Percentiles rank a stretch among this genome's conserved stretches.
Evolutionary conservation across 2,113 vertebrate genomes (phyloP).

Genomic region (Lamprotornis superbus): DNA sequence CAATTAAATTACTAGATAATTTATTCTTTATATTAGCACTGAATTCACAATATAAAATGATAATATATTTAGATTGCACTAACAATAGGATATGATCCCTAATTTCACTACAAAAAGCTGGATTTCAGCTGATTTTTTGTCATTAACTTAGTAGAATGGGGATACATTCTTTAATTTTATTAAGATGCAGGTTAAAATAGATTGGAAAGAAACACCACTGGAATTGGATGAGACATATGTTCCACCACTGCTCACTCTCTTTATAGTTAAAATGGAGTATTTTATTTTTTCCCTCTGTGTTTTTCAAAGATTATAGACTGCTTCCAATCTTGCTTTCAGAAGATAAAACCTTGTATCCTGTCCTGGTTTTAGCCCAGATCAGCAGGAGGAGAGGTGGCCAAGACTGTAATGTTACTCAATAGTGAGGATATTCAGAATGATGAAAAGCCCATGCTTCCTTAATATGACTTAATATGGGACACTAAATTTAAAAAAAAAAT

Average conservation of each 20-base stretch:
- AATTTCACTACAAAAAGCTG: not conserved
- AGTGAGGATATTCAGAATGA: not conserved
- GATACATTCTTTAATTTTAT: not conserved
- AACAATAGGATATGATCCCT: not conserved
- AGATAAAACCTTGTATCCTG: not conserved
- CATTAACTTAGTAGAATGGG: not conserved
- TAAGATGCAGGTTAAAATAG: not conserved
- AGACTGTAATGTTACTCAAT: not conserved
- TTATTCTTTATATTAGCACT: not conserved
- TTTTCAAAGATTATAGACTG: not conserved
- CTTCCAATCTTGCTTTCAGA: not conserved
- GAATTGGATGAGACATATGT: not conserved
- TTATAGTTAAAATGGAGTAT: not conserved
- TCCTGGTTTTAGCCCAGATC: not conserved
- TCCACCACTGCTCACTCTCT: not conserved
- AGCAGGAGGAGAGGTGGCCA: fast-evolving
- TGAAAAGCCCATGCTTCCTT: not conserved
- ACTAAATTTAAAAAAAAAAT: not conserved
- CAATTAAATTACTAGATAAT: not conserved
- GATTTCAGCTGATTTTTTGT: not conserved
- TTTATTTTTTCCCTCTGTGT: fast-evolving
- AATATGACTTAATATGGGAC: not conserved
- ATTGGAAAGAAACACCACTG: fast-evolving
- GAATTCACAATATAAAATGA: not conserved
- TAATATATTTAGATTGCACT: not conserved